Evolutionary conservation across 2,113 vertebrate genomes (phyloP).

Genomic region (Salvator merianae): DNA sequence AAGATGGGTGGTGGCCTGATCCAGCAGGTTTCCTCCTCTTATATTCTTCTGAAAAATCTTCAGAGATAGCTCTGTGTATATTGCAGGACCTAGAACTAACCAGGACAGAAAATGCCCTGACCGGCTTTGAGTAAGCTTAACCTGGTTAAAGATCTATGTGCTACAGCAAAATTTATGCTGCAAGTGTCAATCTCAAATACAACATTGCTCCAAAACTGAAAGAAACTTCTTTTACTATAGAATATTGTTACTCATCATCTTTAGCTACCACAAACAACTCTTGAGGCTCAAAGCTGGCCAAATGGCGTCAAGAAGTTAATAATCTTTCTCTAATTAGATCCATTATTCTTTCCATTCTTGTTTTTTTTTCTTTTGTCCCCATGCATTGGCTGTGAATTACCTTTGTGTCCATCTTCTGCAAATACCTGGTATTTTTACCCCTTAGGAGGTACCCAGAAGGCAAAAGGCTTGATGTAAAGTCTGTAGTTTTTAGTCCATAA

Average conservation of each 20-base stretch:
- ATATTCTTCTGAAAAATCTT: no score
- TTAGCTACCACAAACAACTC: conserved; percentile 48
- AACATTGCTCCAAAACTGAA: no score
- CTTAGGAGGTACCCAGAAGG: conserved; percentile 73
- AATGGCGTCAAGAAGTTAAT: conserved; percentile 48
- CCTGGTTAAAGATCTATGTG: no score
- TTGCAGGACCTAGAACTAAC: no score
- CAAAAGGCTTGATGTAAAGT: conserved; percentile 83
- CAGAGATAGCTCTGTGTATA: no score
- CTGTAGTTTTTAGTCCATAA: conserved; percentile 84
- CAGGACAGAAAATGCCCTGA: no score
- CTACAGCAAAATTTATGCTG: no score
- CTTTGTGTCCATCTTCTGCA: conserved; percentile 68
- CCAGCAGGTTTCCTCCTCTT: no score
- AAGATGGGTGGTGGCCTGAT: no score
- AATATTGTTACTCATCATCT: background rate
- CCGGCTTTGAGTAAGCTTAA: no score
- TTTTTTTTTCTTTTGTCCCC: conserved; percentile 43
- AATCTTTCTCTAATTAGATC: conserved; percentile 68
- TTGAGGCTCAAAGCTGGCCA: conserved; percentile 61
- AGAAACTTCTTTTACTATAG: background rate
- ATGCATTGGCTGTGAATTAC: conserved; percentile 66
- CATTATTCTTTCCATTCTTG: conserved; percentile 22
- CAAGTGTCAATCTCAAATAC: background rate
- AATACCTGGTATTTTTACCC: conserved; percentile 68